Evolutionary conservation across 1,140 invertebrate genomes (phyloP).

Genomic region (Trachelipus rathkii): DNA sequence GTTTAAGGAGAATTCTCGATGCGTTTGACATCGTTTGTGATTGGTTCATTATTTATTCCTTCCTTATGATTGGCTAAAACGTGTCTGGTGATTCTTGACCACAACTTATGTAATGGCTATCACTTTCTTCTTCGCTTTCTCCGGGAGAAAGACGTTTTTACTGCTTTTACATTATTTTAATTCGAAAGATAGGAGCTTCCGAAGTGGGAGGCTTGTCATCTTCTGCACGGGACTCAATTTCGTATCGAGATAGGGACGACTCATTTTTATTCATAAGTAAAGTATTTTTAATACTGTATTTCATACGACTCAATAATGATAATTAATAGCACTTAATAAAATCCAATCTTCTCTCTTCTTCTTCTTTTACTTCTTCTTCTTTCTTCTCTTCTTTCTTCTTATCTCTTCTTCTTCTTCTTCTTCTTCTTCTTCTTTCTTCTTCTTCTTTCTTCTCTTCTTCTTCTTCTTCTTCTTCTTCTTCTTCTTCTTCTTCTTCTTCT

Average conservation of each 20-base stretch:
- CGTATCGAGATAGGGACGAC: neutral
- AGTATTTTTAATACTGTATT: too few species aligned
- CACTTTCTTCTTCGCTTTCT: neutral
- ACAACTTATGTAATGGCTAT: neutral
- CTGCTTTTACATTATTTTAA: conserved; percentile 8
- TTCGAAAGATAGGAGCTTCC: neutral
- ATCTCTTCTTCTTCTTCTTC: too few species aligned
- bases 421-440: too few species aligned
- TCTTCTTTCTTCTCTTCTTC: too few species aligned
- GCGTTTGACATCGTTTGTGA: conserved; percentile 3
- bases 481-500: too few species aligned
- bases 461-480: too few species aligned
- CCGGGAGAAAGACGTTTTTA: neutral
- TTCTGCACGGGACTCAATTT: neutral
- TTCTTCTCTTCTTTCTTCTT: too few species aligned
- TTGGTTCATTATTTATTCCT: neutral
- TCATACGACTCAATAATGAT: too few species aligned
- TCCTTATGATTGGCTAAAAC: neutral
- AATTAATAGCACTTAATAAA: too few species aligned
- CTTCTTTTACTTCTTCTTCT: too few species aligned
- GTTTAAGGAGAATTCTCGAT: neutral
- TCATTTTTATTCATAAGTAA: too few species aligned
- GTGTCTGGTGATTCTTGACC: neutral
- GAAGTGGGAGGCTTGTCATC: neutral
- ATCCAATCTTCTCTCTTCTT: too few species aligned